Conservation (phyloP, 2,797 vertebrate species). For the Gymnodraco acuticeps region DNA sequence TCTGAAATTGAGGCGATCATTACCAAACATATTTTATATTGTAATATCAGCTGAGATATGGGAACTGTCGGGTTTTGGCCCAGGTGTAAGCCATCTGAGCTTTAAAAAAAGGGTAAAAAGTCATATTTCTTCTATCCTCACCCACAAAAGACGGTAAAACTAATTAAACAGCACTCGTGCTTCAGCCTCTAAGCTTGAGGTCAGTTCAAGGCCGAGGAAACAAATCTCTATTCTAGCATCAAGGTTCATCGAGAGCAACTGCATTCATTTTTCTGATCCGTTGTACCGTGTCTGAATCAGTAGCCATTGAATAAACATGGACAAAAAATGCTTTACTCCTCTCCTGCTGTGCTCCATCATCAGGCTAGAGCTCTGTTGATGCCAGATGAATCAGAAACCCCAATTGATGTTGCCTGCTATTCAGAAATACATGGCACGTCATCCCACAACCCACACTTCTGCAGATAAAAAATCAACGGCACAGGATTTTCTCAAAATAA, state of each 20-base stretch:
- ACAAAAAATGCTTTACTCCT: constrained; percentile 40
- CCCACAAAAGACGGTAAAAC: constrained; percentile 17
- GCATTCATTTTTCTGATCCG: constrained; percentile 27
- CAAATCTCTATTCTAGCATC: constrained; percentile 16
- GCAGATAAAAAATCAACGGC: constrained; percentile 5
- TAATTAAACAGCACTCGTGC: background rate
- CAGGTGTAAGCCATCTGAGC: constrained; percentile 34
- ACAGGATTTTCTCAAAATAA: constrained; percentile 17
- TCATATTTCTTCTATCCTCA: constrained; percentile 6
- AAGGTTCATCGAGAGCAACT: constrained; percentile 17
- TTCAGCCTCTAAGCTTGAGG: constrained; percentile 9
- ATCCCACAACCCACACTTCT: constrained; percentile 2
- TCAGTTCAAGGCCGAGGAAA: constrained; percentile 27
- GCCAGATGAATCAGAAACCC: constrained; percentile 58
- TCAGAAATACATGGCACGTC: constrained; percentile 33
- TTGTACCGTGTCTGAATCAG: constrained; percentile 29
- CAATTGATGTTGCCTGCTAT: constrained; percentile 48
- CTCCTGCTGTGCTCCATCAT: constrained; percentile 37
- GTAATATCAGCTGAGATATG: background rate
- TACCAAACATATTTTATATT: background rate
- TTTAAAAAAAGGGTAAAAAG: background rate
- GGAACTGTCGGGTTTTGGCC: background rate
- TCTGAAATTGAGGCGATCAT: background rate
- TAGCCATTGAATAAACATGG: constrained; percentile 12
- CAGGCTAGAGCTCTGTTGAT: constrained; percentile 20